Evolutionary conservation across 2,888 invertebrate genomes (phyloP), one percentile per base, ranked within the genome.

Genomic region (Brachylomia viminalis): DNA sequence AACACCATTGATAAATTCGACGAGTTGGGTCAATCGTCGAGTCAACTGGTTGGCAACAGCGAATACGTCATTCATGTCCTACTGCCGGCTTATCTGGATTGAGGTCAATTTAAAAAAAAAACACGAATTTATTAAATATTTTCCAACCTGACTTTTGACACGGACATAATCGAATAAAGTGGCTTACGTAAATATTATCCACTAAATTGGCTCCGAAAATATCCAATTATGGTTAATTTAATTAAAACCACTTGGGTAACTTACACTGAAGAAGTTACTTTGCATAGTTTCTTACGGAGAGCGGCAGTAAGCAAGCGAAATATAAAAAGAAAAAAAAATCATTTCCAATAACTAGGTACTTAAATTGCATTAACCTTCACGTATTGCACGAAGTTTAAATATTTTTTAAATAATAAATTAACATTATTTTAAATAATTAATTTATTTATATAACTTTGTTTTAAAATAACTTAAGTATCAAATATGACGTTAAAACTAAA

Each of bases 1-100:
- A 52, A 70, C 70, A 68, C 81, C 82, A 82, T 82, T 82, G 82
- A 82, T 84, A 84, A 80, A 82, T 75, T 70, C 67, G 42, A 84
- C 70, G 42, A 80, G 84, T 84, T 67, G 75, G 42, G 71, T 52
- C 58, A 71, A 80, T 54, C 27, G 70, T 82, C 67, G 82, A 84
- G 45, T 54, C 61, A 38, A 84, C 82, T 54, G 62, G 74, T 75
- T 66, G 81, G 61, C 47, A 84, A 62, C 80, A 69, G 54, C 68
- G 61, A 75, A 45, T 83, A 80, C 82, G 82, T 71, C 75, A 83
- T 83, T 79, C 75, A 86, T 59, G 78, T 62, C 74, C 81, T 80
- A 82, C 70, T 84, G 59, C 54, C 62, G 70, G 80, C 52, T 56
- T 71, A 74, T 64, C 67, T 64, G 70, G 27, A 82, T 61, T 13